Base-by-base conservation (phyloP, 2,113 vertebrate genomes). In the Entosphenus tridentatus region DNA sequence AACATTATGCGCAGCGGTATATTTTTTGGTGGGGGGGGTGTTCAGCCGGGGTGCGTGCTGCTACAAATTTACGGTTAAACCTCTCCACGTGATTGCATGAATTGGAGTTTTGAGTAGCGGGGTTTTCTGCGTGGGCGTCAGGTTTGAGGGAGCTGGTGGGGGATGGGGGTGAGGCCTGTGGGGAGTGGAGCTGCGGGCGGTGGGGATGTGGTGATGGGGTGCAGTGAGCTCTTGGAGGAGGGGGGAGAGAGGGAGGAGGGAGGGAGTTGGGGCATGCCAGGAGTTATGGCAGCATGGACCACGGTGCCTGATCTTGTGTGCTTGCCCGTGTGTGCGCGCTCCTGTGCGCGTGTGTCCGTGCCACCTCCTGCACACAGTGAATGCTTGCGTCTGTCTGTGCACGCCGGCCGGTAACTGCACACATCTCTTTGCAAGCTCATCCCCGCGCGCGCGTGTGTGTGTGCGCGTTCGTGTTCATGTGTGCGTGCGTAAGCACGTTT, bases 181-280 rank as follows among this genome's bases (percentile, higher is more conserved):
- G 39, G 39, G 39, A 39, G 39, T 39, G 39, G 39, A 39, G 39
- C 39, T 39, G 39, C 39, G 39, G 39, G 39, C 39, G 39, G 39
- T 39, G 39, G 39, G 39, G 39, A 39, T 39, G 39, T 39, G 39
- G 39, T 39, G 39, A 39, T 39, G 39, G 39, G 39, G 39, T 5
- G 39, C 39, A 39, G 39, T 39, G 39, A 65, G n/a, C 16, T 65
- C n/a, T 65, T 65, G 62, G 21, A 21, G 62, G 62, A 65, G 62
- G 62, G 62, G 62, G 9, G 62, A 65, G 21, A 21, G 62, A 10
- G 10, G 62, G 62, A 65, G 62, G 62, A 11, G 62, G 62, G 21
- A 65, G 62, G 62, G n/a, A 16, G n/a, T n/a, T 65, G 62, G 62
- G 62, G 21, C 62, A 65, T 65, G n/a, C 10, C 10, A 65, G 62